Conservation (phyloP, 2,797 vertebrate genomes). For the Chelon auratus region DNA sequence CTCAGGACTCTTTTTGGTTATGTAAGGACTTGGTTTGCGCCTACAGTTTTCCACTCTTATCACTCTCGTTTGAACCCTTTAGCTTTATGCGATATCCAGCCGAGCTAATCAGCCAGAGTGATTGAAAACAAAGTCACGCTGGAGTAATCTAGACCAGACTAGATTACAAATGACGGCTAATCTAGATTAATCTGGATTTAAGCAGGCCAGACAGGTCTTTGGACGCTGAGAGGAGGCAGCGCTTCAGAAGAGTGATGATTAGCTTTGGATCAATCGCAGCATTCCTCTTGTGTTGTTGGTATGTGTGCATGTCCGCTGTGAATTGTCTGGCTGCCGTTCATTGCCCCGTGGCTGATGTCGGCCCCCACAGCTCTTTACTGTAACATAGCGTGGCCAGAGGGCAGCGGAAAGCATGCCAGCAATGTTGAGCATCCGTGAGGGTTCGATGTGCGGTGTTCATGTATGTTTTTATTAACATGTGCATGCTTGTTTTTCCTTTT, state of each 20-base stretch:
- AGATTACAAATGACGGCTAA: constrained; percentile 23
- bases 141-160: background rate
- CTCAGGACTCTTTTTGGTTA: background rate
- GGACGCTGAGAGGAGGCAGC: background rate
- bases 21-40: background rate
- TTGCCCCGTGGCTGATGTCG: constrained; percentile 39
- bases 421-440: background rate
- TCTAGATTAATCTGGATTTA: constrained; percentile 24
- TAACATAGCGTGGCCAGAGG: constrained; percentile 24
- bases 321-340: constrained; percentile 37
- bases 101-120: constrained; percentile 3
- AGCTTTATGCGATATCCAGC: background rate
- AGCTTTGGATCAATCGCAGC: constrained; percentile 14
- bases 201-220: constrained; percentile 4
- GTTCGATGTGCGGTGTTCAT: background rate
- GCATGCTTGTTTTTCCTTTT: constrained; percentile 3
- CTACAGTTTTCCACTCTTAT: background rate
- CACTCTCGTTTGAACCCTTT: background rate
- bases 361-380: constrained; percentile 39
- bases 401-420: constrained; percentile 19
- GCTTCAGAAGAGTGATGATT: constrained; percentile 12
- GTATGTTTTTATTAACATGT: background rate
- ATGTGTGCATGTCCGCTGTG: background rate
- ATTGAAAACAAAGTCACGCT: constrained; percentile 6
- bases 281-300: background rate